Conservation (phyloP, 2,797 vertebrate species). For the Carapus acus region DNA sequence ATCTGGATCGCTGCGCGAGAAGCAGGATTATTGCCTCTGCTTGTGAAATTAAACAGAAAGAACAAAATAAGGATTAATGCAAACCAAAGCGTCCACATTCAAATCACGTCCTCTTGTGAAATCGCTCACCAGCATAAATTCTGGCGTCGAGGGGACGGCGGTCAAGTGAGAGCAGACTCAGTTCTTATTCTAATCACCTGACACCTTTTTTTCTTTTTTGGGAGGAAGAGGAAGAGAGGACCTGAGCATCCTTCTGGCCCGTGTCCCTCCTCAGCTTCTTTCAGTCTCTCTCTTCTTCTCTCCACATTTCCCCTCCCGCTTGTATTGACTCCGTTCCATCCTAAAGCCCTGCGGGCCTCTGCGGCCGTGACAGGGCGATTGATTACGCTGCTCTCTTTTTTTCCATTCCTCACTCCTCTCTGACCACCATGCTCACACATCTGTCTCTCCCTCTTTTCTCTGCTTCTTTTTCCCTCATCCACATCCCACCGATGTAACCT, state of each 20-base stretch:
- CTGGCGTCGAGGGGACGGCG: conserved; percentile 9
- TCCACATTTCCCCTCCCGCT: conserved; percentile 2
- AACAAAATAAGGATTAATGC: too few relatives aligned
- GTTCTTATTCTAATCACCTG: conserved; percentile 5
- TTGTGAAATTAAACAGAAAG: too few relatives aligned
- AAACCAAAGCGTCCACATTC: too few relatives aligned
- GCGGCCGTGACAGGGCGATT: conserved; percentile 58
- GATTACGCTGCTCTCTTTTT: conserved; percentile 52
- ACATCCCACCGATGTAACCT: conserved; percentile 16
- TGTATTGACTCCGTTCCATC: conserved; percentile 13
- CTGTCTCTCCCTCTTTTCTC: conserved; percentile 28
- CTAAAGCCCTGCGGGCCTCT: conserved; percentile 42
- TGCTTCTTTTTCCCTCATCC: conserved; percentile 22
- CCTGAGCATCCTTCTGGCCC: not conserved
- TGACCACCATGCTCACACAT: conserved; percentile 50
- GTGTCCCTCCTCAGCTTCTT: not conserved
- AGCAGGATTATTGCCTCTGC: too few relatives aligned
- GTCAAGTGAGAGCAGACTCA: conserved; percentile 9
- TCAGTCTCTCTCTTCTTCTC: not conserved
- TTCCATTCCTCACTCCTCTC: conserved; percentile 23
- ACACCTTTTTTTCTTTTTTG: not conserved
- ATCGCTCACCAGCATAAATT: conserved; percentile 1
- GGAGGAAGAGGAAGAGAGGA: conserved; percentile 7
- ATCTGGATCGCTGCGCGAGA: too few relatives aligned
- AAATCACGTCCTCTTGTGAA: not conserved